Conservation (phyloP, 2,113 vertebrate genomes). For the Patagioenas fasciata region DNA sequence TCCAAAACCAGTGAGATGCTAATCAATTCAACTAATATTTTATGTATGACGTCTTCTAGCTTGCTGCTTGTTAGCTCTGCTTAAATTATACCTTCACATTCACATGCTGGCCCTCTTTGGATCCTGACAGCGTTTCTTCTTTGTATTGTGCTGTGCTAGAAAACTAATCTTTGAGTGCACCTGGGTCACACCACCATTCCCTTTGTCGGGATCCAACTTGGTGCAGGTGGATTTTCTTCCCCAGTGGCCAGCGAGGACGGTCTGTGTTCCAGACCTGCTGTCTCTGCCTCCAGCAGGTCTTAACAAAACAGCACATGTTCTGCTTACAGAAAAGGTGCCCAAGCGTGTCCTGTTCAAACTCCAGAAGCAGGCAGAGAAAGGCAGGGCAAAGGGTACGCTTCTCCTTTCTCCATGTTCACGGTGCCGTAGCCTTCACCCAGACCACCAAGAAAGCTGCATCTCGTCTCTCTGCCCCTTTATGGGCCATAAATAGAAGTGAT, state of each 20-base stretch:
- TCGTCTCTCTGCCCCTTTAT: not conserved
- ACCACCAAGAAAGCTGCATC: not conserved
- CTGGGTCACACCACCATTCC: not conserved
- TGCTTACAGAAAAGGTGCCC: not conserved
- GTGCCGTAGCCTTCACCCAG: not conserved
- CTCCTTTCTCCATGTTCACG: fast-evolving
- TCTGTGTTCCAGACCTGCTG: not conserved
- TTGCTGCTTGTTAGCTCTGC: not conserved
- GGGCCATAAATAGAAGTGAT: not conserved
- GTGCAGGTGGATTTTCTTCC: not conserved
- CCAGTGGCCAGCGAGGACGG: fast-evolving
- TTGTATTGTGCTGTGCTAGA: not conserved
- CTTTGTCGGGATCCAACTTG: not conserved
- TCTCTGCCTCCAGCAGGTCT: not conserved
- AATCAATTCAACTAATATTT: not conserved
- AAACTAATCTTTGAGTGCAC: not conserved
- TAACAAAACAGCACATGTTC: not conserved
- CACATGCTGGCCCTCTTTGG: not conserved
- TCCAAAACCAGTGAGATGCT: not conserved
- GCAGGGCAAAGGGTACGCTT: not conserved
- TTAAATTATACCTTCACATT: not conserved
- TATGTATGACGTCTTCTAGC: not conserved
- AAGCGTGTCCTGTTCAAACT: not conserved
- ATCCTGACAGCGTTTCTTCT: not conserved
- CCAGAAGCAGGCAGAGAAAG: not conserved